Evolutionary conservation across 2,797 vertebrate species (phyloP), one percentile per base, ranked within the genome.

Genomic region (Ptychobarbus kaznakovi): DNA sequence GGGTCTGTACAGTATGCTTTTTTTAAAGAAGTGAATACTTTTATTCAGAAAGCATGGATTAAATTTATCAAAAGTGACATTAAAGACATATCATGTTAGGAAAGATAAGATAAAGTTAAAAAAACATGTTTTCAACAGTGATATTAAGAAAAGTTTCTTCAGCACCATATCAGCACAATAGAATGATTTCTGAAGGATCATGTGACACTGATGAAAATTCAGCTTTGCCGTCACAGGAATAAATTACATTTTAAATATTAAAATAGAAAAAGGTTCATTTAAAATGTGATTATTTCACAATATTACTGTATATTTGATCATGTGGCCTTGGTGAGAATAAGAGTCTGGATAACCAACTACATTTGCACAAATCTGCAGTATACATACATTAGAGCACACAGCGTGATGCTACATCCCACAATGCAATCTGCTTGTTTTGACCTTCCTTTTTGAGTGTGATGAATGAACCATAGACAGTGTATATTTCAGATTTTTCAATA

Each of bases 321-420:
- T 69, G 18, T 0, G 2, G 4, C 6, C 28, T 38, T 76, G 5
- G 1, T 35, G 49, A 38, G 20, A 3, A n/a, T n/a, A 58, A 58
- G 6, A 77, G 11, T 7, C 16, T 11, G 16, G 28, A 53, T 20
- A 0, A 20, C 28, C 28, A 35, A 10, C 15, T 49, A 51, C 15
- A 20, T 32, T 51, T 49, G 72, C 72, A 16, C 32, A 32, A 74
- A 38, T 69, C 2, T 53, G 44, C 25, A 22, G 28, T n/a, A 68
- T 68, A 12, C 2, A 68, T 49, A 51, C 28, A 28, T 9, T 22
- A 79, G 38, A 80, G 15, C 72, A 32, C 72, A 11, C 44, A 51
- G 72, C 28, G 16, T 53, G 46, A 68, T 68, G 6, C 3, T 46
- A n/a, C 46, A 49, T 80, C 42, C 78, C 78, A 80, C 44, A 68